Evolutionary conservation across 2,797 vertebrate species (phyloP).

Genomic region (Rhynchonycteris naso): DNA sequence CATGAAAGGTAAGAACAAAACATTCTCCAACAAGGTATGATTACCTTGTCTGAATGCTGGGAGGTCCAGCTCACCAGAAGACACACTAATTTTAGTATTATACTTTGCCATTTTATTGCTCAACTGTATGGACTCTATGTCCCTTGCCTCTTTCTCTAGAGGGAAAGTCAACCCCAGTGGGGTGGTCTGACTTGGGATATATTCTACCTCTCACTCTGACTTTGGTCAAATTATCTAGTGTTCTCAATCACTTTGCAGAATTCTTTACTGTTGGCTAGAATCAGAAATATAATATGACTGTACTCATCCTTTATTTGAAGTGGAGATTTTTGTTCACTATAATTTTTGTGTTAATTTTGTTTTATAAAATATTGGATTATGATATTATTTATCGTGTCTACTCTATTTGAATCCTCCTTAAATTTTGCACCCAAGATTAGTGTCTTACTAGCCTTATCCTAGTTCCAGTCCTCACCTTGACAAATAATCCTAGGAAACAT

Average conservation of each 20-base stretch:
- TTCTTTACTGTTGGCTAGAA: background rate
- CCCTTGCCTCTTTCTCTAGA: background rate
- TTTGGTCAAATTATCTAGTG: background rate
- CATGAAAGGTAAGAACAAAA: rapidly evolving
- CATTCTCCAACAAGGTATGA: too few relatives aligned
- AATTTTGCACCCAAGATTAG: too few relatives aligned
- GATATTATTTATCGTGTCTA: background rate
- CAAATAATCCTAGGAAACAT: background rate
- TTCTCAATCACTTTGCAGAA: background rate
- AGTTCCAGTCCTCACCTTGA: background rate
- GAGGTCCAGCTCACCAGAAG: background rate
- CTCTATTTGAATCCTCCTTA: background rate
- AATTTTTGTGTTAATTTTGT: background rate
- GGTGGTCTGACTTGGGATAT: background rate
- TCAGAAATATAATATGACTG: rapidly evolving
- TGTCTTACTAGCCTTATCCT: rapidly evolving
- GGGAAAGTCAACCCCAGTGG: background rate
- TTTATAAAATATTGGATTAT: background rate
- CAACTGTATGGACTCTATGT: background rate
- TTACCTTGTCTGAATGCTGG: background rate
- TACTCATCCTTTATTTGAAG: background rate
- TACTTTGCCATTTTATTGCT: background rate
- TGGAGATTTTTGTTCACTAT: background rate
- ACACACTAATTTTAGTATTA: background rate
- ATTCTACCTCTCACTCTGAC: background rate